phyloP scores from a whole-genome alignment of 2,113 vertebrate species.

The Cercocebus atys region DNA sequence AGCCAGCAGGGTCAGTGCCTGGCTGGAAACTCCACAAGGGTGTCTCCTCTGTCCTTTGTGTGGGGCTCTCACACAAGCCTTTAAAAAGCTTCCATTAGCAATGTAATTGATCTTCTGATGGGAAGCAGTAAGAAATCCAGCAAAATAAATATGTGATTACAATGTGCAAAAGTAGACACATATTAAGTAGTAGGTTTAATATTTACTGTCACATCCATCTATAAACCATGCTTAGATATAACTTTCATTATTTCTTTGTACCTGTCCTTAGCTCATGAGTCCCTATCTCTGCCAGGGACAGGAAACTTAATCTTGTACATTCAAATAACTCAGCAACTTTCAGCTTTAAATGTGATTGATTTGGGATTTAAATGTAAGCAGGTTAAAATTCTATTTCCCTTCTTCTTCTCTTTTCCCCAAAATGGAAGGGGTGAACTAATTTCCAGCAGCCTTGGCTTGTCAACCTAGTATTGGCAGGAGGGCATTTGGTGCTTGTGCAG shows the following conservation, averaged over 20 bases:
- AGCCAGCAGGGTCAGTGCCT: not conserved
- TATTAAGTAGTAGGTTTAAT: conserved; percentile 20
- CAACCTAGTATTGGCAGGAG: not conserved
- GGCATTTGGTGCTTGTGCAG: not conserved
- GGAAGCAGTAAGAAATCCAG: conserved; percentile 32
- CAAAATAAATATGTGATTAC: conserved; percentile 5
- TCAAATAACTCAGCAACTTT: conserved; percentile 3
- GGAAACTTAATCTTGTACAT: not conserved
- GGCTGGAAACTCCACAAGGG: not conserved
- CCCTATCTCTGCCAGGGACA: not conserved
- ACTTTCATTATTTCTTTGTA: conserved; percentile 29
- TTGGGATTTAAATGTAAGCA: not conserved
- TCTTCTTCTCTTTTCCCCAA: not conserved
- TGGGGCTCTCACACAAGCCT: not conserved
- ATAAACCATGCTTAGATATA: not conserved
- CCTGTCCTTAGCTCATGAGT: not conserved
- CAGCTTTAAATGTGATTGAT: not conserved
- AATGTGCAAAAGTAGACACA: not conserved
- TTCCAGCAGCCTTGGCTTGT: not conserved
- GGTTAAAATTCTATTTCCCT: not conserved
- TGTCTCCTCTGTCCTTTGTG: not conserved
- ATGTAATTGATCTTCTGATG: conserved; percentile 58
- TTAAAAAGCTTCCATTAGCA: conserved; percentile 55
- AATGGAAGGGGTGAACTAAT: not conserved
- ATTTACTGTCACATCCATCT: not conserved